Evolutionary conservation across 2,888 invertebrate species (phyloP).

Genomic region (Elegia similella): DNA sequence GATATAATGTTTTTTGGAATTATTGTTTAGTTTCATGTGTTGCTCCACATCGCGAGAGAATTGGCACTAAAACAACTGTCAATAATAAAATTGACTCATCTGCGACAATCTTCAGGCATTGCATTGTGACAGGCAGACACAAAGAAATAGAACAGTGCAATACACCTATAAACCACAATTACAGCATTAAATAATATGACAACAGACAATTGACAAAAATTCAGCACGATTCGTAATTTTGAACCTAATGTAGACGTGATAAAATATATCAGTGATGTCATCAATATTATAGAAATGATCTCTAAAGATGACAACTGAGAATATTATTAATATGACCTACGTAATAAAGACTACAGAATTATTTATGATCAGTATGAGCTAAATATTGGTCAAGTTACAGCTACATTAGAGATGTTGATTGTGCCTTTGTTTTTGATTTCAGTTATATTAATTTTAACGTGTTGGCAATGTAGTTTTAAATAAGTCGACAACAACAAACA

Average conservation of each 20-base stretch:
- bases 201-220: constrained; percentile 20
- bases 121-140: constrained; percentile 5
- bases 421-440: no score
- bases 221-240: background rate
- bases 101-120: background rate
- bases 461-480: no score
- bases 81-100: background rate
- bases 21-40: no score
- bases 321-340: background rate
- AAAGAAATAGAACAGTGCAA: constrained; percentile 20
- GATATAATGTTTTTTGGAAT: no score
- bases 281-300: constrained; percentile 1
- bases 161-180: constrained; percentile 27
- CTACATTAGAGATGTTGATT: no score
- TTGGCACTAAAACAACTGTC: no score
- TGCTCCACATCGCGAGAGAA: no score
- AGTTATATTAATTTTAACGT: no score
- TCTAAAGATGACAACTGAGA: background rate
- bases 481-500: no score
- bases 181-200: constrained; percentile 20
- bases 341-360: background rate
- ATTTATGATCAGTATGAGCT: background rate
- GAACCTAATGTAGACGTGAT: background rate
- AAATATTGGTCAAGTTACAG: background rate
- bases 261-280: background rate